Evolutionary conservation across 2,888 invertebrate species (phyloP), one percentile per base, ranked within the genome.

Genomic region (Lasioglossum vierecki): DNA sequence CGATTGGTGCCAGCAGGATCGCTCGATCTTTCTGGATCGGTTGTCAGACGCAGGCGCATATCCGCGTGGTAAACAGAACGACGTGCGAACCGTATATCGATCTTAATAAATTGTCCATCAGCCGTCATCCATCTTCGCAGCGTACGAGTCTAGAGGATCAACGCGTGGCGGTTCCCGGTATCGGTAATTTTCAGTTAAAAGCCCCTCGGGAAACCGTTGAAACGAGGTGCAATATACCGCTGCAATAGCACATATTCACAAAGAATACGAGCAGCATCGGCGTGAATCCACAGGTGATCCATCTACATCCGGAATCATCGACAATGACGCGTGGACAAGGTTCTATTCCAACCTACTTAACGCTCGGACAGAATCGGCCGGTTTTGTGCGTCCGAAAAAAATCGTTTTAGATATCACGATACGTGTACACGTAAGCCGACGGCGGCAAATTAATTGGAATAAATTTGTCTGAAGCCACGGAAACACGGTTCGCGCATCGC

Each of bases 101-200:
- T 93, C 93, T 93, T 88, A 92, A 93, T 93, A 82, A 90, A 91
- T 91, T 89, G 80, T 85, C 92, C 91, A 90, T 93, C 90, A 91
- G 84, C 84, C 86, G 84, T 80, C 87, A 93, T 93, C 92, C 88
- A 89, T 93, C 93, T 92, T 92, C 88, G 76, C 9, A 18, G 68
- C 35, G 82, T 35, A 71, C 22, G 15, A 46, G 41, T 44, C 68
- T 82, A 60, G 74, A 71, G 84, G 90, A 87, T 90, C 85, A 88
- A 91, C 91, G 87, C 88, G 88, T 85, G 82, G 85, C 83, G 75
- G 60, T 73, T 73, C 80, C 82, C 74, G 63, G 63, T 60, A 74
- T 75, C 53, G 76, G 71, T 84, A 82, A 83, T 90, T 87, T 88
- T 81, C 81, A 46, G 76, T 76, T 76, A 79, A 84, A 76, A 82